Base-by-base conservation (phyloP, 2,113 vertebrate species). In the Ammodytes marinus region DNA sequence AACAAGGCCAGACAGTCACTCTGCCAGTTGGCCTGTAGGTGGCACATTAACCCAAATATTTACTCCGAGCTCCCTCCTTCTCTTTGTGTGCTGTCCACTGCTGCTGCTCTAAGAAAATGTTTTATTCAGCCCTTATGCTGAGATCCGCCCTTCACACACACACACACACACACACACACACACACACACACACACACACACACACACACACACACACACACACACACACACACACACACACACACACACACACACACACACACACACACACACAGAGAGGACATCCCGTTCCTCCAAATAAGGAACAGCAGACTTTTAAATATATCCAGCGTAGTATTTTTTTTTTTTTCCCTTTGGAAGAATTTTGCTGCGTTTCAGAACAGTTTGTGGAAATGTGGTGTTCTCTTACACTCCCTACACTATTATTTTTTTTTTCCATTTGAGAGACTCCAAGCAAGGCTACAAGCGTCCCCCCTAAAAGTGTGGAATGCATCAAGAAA, bases 11-110 rank as follows among this genome's bases (percentile, higher is more conserved):
- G 55, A 19, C 54, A 58, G 74, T 86, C 87, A 70, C 67, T 80
- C 78, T 53, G 85, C 57, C 79, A 54, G 58, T 35, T 9, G 8
- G 75, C 91, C 93, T 93, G 87, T 90, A 94, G 94, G 81, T 93
- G 94, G 93, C 92, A 88, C 84, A 85, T 85, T 90, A 91, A 89
- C 84, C 90, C 86, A 91, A 63, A 74, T 82, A 5, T 89, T 80
- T 19, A 12, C 52, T 1, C 5, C 27, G 49, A 53, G 2, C 6
- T 4, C 9, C 5, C 1, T 63, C 17, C n/a, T 74, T 77, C 68
- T 76, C 68, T 76, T 54, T 45, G 39, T 70, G 72, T 77, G 43
- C 74, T n/a, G 47, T 52, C 46, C 10, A 8, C 14, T 6, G 1
- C 43, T 79, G 73, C 74, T 65, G 54, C 49, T 49, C 6, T 55